Base-by-base conservation (phyloP, 2,888 invertebrate genomes). In the Pemphredon lugubris region DNA sequence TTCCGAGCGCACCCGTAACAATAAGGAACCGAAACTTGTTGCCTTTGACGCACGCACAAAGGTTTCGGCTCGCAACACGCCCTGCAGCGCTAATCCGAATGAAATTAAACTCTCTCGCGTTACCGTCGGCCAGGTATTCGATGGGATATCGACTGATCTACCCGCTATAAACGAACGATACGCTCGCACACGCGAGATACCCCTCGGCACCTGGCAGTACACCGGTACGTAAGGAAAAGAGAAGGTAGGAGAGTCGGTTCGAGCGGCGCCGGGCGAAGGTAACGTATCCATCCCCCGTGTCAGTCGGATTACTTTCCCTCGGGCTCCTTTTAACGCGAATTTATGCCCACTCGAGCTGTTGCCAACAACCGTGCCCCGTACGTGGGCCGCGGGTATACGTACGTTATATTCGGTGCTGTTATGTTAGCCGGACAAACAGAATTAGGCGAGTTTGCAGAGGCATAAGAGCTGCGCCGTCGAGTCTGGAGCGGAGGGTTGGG, bases 391-490 rank as follows among this genome's bases (percentile, higher is more conserved):
- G n/a, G n/a, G n/a, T n/a, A n/a, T n/a, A n/a, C n/a, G n/a, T n/a
- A n/a, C n/a, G 55, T 55, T 34, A 61, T 67, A 40, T 45, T 51
- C 51, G 44, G 21, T 34, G 16, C 39, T n/a, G 48, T 51, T 51
- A 65, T 66, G 65, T 64, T 67, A 55, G 64, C 67, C 70, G 60
- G 68, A 71, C 77, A 76, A 79, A 80, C 79, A 75, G n/a, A n/a
- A 72, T 77, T 76, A 65, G 68, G 50, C 47, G 34, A 13, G 51
- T 7, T 39, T 44, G 21, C 18, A 21, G 32, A 32, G 16, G 16
- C 45, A 21, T 21, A 5, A 21, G n/a, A n/a, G n/a, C n/a, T n/a
- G n/a, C 11, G 23, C n/a, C 23, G 45, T 13, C 23, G 11, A 9
- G n/a, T 0, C 2, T 1, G 6, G 2, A 14, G 14, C 18, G 2